Conservation (phyloP, 2,113 vertebrate species). For the Nasalis larvatus region DNA sequence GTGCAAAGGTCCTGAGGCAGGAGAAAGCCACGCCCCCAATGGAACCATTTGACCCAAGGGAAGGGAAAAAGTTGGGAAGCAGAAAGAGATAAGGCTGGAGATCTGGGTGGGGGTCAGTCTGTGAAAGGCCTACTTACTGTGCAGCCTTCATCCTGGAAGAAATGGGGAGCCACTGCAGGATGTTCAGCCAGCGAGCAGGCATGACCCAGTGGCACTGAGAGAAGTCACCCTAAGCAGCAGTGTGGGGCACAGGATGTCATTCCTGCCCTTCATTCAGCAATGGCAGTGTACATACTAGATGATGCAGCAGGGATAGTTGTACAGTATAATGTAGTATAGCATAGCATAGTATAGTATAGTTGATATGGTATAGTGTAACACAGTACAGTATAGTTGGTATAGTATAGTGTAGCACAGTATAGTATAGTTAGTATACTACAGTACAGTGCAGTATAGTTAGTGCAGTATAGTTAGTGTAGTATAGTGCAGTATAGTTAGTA, state of each 20-base stretch:
- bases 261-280: neutral
- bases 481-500: too few relatives aligned
- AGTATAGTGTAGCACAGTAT: rapidly evolving
- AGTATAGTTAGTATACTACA: too few relatives aligned
- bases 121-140: neutral
- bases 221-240: too few relatives aligned
- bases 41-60: neutral
- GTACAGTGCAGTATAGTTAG: too few relatives aligned
- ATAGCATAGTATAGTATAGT: too few relatives aligned
- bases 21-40: neutral
- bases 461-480: too few relatives aligned
- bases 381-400: too few relatives aligned
- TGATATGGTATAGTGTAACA: too few relatives aligned
- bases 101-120: neutral
- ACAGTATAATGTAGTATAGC: too few relatives aligned
- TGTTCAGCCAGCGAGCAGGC: neutral
- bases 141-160: neutral
- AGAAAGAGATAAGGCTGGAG: neutral
- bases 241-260: neutral
- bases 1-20: neutral
- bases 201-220: neutral
- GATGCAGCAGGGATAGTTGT: too few relatives aligned
- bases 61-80: neutral
- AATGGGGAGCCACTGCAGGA: neutral
- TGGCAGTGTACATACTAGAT: neutral